Evolutionary conservation across 2,113 vertebrate species (phyloP).

Genomic region (Labrus mixtus): DNA sequence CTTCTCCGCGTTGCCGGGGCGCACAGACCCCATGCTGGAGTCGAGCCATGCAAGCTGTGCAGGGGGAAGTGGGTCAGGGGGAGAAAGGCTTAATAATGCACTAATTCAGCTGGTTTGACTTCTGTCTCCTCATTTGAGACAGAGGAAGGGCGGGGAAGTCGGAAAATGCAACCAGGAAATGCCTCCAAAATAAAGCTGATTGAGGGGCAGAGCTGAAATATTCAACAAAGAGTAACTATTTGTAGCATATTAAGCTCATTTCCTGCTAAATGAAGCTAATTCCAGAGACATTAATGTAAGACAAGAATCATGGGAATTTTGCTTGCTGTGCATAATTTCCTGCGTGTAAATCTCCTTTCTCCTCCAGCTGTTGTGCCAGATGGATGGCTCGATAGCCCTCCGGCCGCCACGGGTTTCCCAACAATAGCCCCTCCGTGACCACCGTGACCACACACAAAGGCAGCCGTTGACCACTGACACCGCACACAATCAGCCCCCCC

Average conservation of each 20-base stretch:
- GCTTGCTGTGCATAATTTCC: slow-evolving; percentile 51
- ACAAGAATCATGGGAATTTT: slow-evolving; percentile 55
- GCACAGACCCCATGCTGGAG: slow-evolving; percentile 35
- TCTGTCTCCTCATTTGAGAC: slow-evolving; percentile 35
- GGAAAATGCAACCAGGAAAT: slow-evolving; percentile 41
- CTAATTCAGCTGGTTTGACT: slow-evolving; percentile 59
- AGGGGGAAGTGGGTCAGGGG: slow-evolving; percentile 54
- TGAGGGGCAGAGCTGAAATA: slow-evolving; percentile 44
- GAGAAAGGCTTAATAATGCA: slow-evolving; percentile 57
- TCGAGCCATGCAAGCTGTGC: slow-evolving; percentile 34
- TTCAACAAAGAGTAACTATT: slow-evolving; percentile 43
- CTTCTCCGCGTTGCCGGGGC: slow-evolving; percentile 27
- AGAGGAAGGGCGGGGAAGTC: slow-evolving; percentile 37
- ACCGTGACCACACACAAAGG: slow-evolving; percentile 71
- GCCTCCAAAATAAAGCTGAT: slow-evolving; percentile 61
- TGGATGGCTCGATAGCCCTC: slow-evolving; percentile 73
- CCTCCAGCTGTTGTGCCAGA: slow-evolving; percentile 84
- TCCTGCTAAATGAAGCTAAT: slow-evolving; percentile 52
- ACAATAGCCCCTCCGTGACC: slow-evolving; percentile 67
- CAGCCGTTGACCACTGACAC: slow-evolving; percentile 61
- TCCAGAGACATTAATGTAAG: slow-evolving; percentile 43
- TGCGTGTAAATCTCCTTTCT: slow-evolving; percentile 23
- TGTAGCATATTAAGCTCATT: slow-evolving; percentile 41
- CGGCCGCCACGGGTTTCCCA: slow-evolving; percentile 63
- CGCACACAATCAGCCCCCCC: slow-evolving; percentile 56